Evolutionary conservation across 2,888 invertebrate genomes (phyloP).

Genomic region (Acrobeloides nanus): DNA sequence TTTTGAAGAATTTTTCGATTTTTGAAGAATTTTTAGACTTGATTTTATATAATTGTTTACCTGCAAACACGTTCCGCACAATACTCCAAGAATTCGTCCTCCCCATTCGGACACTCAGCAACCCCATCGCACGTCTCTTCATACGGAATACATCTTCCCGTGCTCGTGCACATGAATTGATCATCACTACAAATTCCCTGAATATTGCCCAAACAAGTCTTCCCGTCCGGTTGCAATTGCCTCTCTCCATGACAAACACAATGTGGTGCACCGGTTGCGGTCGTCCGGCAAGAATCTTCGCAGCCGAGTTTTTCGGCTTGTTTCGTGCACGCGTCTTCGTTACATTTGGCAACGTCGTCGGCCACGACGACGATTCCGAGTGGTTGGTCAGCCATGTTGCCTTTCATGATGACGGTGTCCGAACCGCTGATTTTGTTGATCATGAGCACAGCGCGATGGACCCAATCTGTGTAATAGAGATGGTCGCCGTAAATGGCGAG

Average conservation of each 20-base stretch:
- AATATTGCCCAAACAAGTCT: slow-evolving; percentile 22
- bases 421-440: slow-evolving; percentile 74
- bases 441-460: slow-evolving; percentile 71
- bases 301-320: slow-evolving; percentile 64
- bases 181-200: slow-evolving; percentile 24
- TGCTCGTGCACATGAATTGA: slow-evolving; percentile 28
- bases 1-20: too few species aligned
- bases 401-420: slow-evolving; percentile 63
- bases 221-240: slow-evolving; percentile 20
- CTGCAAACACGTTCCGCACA: too few species aligned
- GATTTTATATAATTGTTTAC: too few species aligned
- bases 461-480: slow-evolving; percentile 86
- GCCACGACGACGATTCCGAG: slow-evolving; percentile 78
- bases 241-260: slow-evolving; percentile 59
- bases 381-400: slow-evolving; percentile 68
- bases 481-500: slow-evolving; percentile 73
- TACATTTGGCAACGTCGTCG: slow-evolving; percentile 59
- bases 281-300: slow-evolving; percentile 66
- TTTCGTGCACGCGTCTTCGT: slow-evolving; percentile 67
- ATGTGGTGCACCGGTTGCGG: slow-evolving; percentile 61
- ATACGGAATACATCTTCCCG: slow-evolving; percentile 65
- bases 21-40: too few species aligned
- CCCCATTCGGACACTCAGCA: slow-evolving; percentile 69
- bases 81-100: slow-evolving; percentile 65
- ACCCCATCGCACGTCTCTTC: slow-evolving; percentile 70